phyloP scores from a whole-genome alignment of 2,888 invertebrate genomes.

The Cerastis rubricosa region DNA sequence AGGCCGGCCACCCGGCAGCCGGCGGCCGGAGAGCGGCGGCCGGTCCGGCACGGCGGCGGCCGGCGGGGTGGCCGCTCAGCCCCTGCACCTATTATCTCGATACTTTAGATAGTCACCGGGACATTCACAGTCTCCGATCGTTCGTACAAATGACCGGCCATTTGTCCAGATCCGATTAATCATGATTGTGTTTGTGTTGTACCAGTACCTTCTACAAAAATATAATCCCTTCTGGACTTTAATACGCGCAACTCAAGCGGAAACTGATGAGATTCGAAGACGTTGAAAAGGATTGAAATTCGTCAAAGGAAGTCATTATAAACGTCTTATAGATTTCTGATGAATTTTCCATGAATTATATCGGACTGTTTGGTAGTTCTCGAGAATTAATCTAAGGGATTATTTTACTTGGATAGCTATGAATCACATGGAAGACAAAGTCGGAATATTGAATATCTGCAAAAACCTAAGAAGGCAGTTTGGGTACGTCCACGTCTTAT shows the following conservation, averaged over 20 bases:
- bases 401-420: slow-evolving; percentile 81
- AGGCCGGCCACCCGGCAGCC: slow-evolving; percentile 71
- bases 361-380: slow-evolving; percentile 78
- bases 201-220: slow-evolving; percentile 80
- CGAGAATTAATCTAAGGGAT: slow-evolving; percentile 82
- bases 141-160: slow-evolving; percentile 88
- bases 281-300: slow-evolving; percentile 85
- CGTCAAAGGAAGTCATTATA: slow-evolving; percentile 84
- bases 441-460: slow-evolving; percentile 40
- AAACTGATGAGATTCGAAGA: slow-evolving; percentile 71
- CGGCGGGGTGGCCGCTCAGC: slow-evolving; percentile 68
- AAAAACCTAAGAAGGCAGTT: slow-evolving; percentile 23
- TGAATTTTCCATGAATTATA: slow-evolving; percentile 84
- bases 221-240: slow-evolving; percentile 82
- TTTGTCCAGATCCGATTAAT: slow-evolving; percentile 90
- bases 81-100: slow-evolving; percentile 89
- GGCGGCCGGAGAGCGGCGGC: slow-evolving; percentile 65
- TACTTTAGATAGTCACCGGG: slow-evolving; percentile 90
- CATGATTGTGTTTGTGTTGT: slow-evolving; percentile 88
- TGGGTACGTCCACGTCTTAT: background rate
- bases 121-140: slow-evolving; percentile 86
- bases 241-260: slow-evolving; percentile 74
- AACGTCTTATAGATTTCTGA: slow-evolving; percentile 77
- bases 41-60: slow-evolving; percentile 49
- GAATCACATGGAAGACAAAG: slow-evolving; percentile 54